phyloP scores from a whole-genome alignment of 2,888 invertebrate species.

The Morpho deidamia region DNA sequence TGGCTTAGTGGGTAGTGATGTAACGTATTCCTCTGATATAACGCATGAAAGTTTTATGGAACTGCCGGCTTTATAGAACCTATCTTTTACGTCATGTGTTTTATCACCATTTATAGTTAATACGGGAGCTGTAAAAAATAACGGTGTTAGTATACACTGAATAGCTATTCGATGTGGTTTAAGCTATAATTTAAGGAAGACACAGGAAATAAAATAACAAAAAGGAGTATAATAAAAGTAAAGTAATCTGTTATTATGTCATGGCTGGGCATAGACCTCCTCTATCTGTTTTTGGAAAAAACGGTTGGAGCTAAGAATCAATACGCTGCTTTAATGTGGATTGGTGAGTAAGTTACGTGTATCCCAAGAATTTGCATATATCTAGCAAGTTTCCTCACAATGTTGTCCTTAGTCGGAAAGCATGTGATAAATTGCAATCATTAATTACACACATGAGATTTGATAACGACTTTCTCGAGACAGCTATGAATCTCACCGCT shows the following conservation, averaged over 20 bases:
- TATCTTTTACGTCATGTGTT: constrained; percentile 83
- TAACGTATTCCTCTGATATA: constrained; percentile 64
- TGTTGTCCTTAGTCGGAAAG: no score
- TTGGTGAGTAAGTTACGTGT: neutral
- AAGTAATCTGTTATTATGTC: neutral
- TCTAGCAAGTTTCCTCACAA: no score
- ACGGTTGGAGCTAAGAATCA: neutral
- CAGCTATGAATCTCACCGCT: no score
- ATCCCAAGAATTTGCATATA: neutral
- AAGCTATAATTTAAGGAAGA: neutral
- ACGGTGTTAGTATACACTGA: constrained; percentile 14
- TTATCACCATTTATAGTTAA: constrained; percentile 84
- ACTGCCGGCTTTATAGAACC: constrained; percentile 86
- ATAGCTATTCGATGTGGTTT: constrained; percentile 10
- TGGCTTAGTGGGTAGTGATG: constrained; percentile 48
- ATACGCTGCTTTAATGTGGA: neutral
- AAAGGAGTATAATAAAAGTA: neutral
- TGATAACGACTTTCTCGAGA: no score
- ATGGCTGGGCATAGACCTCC: no score
- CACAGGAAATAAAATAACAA: neutral
- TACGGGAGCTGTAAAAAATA: constrained; percentile 82
- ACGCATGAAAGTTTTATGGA: constrained; percentile 83
- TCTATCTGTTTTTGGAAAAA: neutral
- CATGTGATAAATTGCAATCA: no score
- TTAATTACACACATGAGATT: no score